phyloP scores from a whole-genome alignment of 2,113 vertebrate species.

The Myanophis thanlyinensis region DNA sequence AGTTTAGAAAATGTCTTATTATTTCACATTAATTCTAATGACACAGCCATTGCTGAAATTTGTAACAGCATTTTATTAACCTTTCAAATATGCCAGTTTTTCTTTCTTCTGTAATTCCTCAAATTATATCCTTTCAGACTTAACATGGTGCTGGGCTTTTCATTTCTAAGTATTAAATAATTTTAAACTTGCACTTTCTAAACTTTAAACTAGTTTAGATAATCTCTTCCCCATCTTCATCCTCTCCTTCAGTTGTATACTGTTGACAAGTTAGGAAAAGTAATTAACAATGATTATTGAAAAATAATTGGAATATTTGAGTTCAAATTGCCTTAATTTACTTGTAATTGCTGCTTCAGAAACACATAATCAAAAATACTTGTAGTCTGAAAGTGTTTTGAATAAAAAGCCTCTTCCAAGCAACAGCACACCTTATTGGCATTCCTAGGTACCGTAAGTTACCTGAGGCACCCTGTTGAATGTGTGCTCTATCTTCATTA shows the following conservation, averaged over 20 bases:
- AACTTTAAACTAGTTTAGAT: background rate
- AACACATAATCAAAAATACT: background rate
- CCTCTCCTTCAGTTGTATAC: background rate
- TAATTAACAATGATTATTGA: background rate
- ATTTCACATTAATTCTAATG: conserved; percentile 26
- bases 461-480: background rate
- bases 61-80: conserved; percentile 9
- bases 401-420: background rate
- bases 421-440: background rate
- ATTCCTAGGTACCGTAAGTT: background rate
- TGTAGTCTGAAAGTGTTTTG: background rate
- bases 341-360: background rate
- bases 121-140: conserved; percentile 22
- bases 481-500: background rate
- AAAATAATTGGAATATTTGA: background rate
- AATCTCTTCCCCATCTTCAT: background rate
- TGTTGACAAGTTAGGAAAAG: background rate
- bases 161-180: background rate
- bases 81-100: conserved; percentile 17
- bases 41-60: conserved; percentile 10
- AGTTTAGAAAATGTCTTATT: conserved; percentile 15
- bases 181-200: background rate
- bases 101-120: conserved; percentile 21
- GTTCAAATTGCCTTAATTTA: background rate
- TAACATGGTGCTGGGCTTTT: conserved; percentile 17